Base-by-base conservation (phyloP, 2,797 vertebrate species). In the Diglossa cyanea region DNA sequence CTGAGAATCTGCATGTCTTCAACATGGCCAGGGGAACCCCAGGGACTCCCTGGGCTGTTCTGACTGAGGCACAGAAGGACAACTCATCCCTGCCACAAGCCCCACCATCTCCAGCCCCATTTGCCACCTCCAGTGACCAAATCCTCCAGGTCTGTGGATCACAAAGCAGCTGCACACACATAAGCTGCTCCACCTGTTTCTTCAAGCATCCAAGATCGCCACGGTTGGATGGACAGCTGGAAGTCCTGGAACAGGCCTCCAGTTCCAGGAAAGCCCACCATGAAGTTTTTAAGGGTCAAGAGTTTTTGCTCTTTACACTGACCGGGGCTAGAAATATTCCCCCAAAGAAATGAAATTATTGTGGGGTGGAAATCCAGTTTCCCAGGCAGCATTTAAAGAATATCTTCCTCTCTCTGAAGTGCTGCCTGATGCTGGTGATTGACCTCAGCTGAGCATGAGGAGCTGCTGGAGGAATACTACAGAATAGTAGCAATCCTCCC, bases 381-480 rank as follows among this genome's bases (percentile, higher is more conserved):
- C 66, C 74, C 65, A 70, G 73, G 67, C 80, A 88, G 40, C 42
- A 23, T 81, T 90, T 81, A 82, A 90, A 91, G 93, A 93, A 75
- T 45, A 76, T 88, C 78, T 61, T 94, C 75, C 62, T 72, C 70
- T 86, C 61, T 84, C 91, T 94, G 85, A 93, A 90, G 70, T 39
- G 58, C 85, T 90, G 79, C 94, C 53, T 88, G 89, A 90, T 93
- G 90, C 85, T 96, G 78, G 91, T 88, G 94, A 96, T 84, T 93
- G 95, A 94, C 95, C 95, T 94, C 71, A 17, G 87, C 73, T 68
- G 82, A 96, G 91, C 95, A 93, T 15, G 92, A 86, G 87, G 85
- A 96, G 79, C 95, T 94, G 95, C 79, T 95, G 87, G 66, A 95
- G 85, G 66, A 96, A 95, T 54, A 91, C 87, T 93, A 91, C 87